Conservation (phyloP, 2,888 invertebrate genomes). For the Lasioglossum leucozonium region DNA sequence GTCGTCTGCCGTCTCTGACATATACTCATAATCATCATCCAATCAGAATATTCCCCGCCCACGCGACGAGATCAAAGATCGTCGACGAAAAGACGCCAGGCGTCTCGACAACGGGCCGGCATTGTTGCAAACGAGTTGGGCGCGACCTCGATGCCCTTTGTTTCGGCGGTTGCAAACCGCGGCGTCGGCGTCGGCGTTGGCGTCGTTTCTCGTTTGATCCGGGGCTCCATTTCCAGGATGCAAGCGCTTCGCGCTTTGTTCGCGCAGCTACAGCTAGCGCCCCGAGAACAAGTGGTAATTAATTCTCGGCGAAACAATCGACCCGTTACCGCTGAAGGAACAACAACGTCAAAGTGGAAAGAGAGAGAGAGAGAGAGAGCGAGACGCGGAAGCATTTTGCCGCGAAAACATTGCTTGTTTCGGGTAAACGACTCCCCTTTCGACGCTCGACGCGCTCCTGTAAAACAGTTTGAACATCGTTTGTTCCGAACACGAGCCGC, state of each 20-base stretch:
- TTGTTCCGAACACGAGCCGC: neutral
- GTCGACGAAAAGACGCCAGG: conserved; percentile 35
- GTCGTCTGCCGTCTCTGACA: too few species aligned
- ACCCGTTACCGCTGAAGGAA: conserved; percentile 50
- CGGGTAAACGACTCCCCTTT: conserved; percentile 27
- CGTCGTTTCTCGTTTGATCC: conserved; percentile 59
- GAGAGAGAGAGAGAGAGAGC: neutral
- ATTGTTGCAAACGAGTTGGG: conserved; percentile 49
- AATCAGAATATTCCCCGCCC: neutral
- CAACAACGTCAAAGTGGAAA: conserved; percentile 29
- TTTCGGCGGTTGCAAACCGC: conserved; percentile 35
- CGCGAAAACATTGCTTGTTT: conserved; percentile 49
- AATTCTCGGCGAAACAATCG: conserved; percentile 73
- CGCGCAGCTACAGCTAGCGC: conserved; percentile 53
- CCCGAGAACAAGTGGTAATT: conserved; percentile 76
- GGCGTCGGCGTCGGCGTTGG: conserved; percentile 53
- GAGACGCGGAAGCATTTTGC: conserved; percentile 49
- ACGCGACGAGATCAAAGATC: conserved; percentile 11
- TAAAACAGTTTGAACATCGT: conserved; percentile 33
- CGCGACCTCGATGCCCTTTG: conserved; percentile 42
- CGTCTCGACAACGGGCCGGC: conserved; percentile 49
- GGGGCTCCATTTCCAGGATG: conserved; percentile 74
- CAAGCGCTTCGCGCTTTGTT: conserved; percentile 77
- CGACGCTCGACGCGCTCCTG: neutral
- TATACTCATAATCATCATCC: neutral